These are phyloP conservation scores for Nicator chloris DNA, from an alignment of 2,113 vertebrate species.

Conservation along the genomic window DNA sequence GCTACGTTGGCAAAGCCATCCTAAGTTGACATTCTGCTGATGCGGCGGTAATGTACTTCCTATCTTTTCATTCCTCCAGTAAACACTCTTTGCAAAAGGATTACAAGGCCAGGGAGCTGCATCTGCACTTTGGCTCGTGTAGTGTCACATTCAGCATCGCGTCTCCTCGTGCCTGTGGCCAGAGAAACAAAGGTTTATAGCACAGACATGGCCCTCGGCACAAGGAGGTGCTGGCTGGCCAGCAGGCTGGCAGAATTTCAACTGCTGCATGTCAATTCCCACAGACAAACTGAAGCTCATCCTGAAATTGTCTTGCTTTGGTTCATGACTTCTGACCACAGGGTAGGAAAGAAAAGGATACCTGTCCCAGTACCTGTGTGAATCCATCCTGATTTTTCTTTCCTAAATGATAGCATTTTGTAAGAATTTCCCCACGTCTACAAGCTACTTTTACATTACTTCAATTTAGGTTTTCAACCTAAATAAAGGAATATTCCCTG, in stretches of 20 bases:
- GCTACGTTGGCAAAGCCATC: neutral
- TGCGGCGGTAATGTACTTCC: neutral
- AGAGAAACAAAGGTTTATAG: neutral
- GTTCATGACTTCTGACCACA: neutral
- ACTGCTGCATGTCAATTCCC: neutral
- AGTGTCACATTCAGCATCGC: neutral
- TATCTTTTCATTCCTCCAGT: neutral
- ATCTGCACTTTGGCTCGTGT: neutral
- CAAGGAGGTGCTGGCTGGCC: neutral
- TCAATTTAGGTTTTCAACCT: neutral
- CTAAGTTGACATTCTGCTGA: constrained; percentile 30
- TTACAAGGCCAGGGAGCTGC: neutral
- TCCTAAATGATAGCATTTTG: neutral
- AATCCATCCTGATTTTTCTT: neutral
- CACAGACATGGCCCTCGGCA: neutral
- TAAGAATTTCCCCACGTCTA: neutral
- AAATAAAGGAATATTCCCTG: neutral
- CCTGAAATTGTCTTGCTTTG: neutral
- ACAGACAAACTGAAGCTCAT: neutral
- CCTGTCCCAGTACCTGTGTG: neutral
- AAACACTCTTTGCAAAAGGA: neutral
- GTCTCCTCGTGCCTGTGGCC: rapidly evolving
- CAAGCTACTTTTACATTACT: neutral
- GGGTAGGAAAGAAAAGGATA: neutral
- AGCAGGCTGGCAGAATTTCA: neutral